Evolutionary conservation across 2,888 invertebrate species (phyloP).

Genomic region (Pseudeuparius sepicola): DNA sequence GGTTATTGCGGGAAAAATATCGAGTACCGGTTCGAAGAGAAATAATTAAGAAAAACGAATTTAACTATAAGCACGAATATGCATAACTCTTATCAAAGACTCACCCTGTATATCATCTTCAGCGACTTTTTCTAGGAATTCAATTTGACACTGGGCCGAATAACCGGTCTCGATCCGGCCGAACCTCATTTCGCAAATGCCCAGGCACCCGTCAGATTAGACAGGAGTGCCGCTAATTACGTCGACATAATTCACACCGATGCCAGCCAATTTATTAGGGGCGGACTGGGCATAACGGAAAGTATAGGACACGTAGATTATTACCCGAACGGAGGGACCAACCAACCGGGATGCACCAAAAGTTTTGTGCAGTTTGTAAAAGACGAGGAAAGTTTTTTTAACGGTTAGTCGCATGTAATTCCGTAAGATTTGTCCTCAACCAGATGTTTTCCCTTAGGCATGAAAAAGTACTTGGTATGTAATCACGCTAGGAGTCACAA

Average conservation of each 20-base stretch:
- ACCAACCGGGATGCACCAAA: constrained; percentile 60
- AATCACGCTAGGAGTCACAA: constrained; percentile 80
- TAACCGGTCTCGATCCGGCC: constrained; percentile 85
- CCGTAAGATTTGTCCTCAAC: constrained; percentile 4
- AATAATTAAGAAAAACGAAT: too few relatives aligned
- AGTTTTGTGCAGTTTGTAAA: constrained; percentile 55
- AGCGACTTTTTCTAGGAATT: constrained; percentile 48
- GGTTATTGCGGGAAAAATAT: too few relatives aligned
- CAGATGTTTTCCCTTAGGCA: constrained; percentile 41
- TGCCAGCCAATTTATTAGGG: constrained; percentile 64
- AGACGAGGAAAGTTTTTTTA: constrained; percentile 51
- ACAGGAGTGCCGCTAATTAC: constrained; percentile 75
- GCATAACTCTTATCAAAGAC: too few relatives aligned
- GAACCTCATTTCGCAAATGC: constrained; percentile 83
- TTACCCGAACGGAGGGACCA: constrained; percentile 80
- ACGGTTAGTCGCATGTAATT: constrained; percentile 38
- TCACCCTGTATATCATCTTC: too few relatives aligned
- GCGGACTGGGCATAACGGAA: constrained; percentile 71
- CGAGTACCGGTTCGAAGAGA: too few relatives aligned
- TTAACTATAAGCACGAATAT: too few relatives aligned
- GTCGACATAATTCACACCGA: constrained; percentile 90
- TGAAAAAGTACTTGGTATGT: constrained; percentile 67
- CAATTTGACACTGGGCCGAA: constrained; percentile 62
- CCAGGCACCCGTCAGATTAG: constrained; percentile 69
- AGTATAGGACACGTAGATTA: constrained; percentile 84